Evolutionary conservation across 2,888 invertebrate genomes (phyloP), one percentile per base, ranked within the genome.

Genomic region (Allacma fusca): DNA sequence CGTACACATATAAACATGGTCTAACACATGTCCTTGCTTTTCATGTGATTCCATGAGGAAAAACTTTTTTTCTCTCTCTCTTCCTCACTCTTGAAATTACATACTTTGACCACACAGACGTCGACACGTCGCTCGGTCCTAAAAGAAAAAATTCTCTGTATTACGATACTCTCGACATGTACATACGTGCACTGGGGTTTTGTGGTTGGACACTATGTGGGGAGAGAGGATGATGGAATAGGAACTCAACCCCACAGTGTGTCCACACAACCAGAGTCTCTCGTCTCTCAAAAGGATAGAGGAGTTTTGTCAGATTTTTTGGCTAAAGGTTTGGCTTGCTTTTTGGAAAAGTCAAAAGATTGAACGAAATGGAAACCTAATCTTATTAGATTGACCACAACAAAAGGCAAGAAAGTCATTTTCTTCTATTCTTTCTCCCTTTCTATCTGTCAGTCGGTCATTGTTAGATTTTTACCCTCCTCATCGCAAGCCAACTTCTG

Each of bases 301-400:
- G 16, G 50, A 50, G 50, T 50, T 50, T 12, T n/a, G 19, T 50
- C 9, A 50, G 50, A 50, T 50, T 19, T 50, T 50, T 50, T 50
- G 50, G 50, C 62, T 62, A 73, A 73, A 73, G 73, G 73, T 73
- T 73, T 73, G 34, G 73, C 23, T 64, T 64, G 62, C 64, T 29
- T 73, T 73, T 73, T 12, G 73, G 34, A 64, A 73, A 62, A 72
- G 72, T 72, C 73, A 73, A 73, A 73, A 73, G 73, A 73, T 73
- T 73, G 79, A 79, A 76, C 73, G 76, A 76, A 79, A 76, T 73
- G 67, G 76, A 79, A 79, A 76, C 79, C 70, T 76, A 79, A 76
- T 77, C 76, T 79, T 72, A 79, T 76, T 65, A 72, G 75, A 79
- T 65, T 76, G 79, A 79, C 79, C 76, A 79, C 78, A 79, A 79